A percentile compares a stretch with the other conserved stretches of the same genome.
phyloP scores from a whole-genome alignment of 2,113 vertebrate genomes.

The Tetrax tetrax region DNA sequence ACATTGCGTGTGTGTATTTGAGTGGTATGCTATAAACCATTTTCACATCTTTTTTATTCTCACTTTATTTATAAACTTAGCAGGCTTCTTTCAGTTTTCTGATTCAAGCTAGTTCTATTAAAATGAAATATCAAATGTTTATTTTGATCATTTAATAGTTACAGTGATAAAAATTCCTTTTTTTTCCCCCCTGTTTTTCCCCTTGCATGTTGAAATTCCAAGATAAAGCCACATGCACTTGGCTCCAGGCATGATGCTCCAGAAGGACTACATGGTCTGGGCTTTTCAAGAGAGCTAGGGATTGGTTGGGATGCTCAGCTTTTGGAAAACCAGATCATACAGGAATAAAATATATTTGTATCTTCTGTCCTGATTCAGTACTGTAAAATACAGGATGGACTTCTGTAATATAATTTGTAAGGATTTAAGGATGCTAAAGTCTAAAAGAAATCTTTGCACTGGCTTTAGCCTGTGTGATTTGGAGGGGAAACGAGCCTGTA shows the following conservation, averaged over 20 bases:
- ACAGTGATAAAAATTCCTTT: neutral
- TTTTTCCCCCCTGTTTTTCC: neutral
- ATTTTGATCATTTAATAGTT: neutral
- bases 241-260: neutral
- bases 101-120: neutral
- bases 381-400: neutral
- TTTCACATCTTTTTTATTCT: neutral
- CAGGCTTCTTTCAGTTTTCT: neutral
- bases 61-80: neutral
- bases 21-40: neutral
- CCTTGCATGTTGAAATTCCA: neutral
- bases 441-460: neutral
- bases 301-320: neutral
- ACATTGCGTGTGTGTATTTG: constrained; percentile 73
- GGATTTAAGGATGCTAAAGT: neutral
- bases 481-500: neutral
- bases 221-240: neutral
- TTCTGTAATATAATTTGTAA: neutral
- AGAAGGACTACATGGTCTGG: neutral
- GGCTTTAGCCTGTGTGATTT: neutral
- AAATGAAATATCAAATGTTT: neutral
- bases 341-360: neutral
- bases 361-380: neutral
- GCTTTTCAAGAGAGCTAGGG: neutral
- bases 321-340: neutral